Conservation (phyloP, 2,888 invertebrate genomes). For the Nephrocerus scutellatus region DNA sequence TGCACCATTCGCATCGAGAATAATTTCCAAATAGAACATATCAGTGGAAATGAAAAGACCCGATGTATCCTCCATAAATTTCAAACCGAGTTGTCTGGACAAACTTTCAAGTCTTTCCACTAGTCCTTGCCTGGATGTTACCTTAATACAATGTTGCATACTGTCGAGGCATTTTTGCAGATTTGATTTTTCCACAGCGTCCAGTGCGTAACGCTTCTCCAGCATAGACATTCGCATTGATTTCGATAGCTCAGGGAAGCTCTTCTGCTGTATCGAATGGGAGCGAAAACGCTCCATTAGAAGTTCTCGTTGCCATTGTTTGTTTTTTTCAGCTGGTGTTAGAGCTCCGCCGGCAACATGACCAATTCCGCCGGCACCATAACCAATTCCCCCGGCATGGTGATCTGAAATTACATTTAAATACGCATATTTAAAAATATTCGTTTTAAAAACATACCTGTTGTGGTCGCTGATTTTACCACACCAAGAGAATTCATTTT, state of each 20-base stretch:
- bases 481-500: no score
- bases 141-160: constrained; percentile 88
- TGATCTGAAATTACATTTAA: no score
- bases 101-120: constrained; percentile 87
- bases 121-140: constrained; percentile 83
- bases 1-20: constrained; percentile 73
- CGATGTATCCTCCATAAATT: constrained; percentile 77
- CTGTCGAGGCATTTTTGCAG: constrained; percentile 87
- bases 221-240: constrained; percentile 78
- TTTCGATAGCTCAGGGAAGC: constrained; percentile 80
- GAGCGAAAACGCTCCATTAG: constrained; percentile 88
- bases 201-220: constrained; percentile 83
- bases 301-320: constrained; percentile 75
- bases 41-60: constrained; percentile 89
- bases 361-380: no score
- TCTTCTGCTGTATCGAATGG: constrained; percentile 76
- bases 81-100: constrained; percentile 82
- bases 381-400: no score
- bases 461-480: no score
- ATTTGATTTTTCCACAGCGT: constrained; percentile 75
- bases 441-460: no score
- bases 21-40: constrained; percentile 92
- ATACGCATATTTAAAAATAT: no score
- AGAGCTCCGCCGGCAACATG: no score
- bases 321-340: constrained; percentile 56